Conservation (phyloP, 1,140 invertebrate genomes). For the Heliconius congener region DNA sequence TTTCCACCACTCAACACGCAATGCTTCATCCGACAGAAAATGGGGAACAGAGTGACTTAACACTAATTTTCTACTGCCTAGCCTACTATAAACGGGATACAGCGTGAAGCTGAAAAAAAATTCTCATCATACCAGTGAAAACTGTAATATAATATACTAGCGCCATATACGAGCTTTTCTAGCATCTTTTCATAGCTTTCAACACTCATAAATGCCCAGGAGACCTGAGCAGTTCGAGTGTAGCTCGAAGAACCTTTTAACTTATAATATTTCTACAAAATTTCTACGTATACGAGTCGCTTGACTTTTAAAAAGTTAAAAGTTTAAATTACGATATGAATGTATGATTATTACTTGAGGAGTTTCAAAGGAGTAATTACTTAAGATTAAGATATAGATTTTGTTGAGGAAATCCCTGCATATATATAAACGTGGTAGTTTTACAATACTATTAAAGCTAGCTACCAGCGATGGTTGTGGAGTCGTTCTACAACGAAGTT, state of each 20-base stretch:
- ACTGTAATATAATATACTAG: background rate
- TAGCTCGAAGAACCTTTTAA: background rate
- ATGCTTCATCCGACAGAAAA: too few relatives aligned
- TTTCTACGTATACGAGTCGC: background rate
- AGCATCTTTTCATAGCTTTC: conserved; percentile 3
- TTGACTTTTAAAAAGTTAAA: background rate
- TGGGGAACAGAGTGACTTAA: too few relatives aligned
- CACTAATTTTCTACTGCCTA: too few relatives aligned
- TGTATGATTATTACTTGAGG: background rate
- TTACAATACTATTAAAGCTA: too few relatives aligned
- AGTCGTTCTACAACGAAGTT: too few relatives aligned
- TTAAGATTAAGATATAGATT: background rate
- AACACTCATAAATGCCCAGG: conserved; percentile 1
- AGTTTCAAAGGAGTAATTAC: background rate
- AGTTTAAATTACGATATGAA: background rate
- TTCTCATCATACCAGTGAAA: background rate
- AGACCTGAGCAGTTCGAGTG: background rate
- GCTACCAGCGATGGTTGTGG: too few relatives aligned
- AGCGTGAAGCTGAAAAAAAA: too few relatives aligned
- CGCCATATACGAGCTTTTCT: background rate
- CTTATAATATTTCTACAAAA: background rate
- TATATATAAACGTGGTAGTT: too few relatives aligned
- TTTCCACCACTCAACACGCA: too few relatives aligned
- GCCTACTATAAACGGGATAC: too few relatives aligned
- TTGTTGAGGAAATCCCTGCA: too few relatives aligned